Conservation (phyloP, 1,140 invertebrate species). For the Heliconius nattereri region DNA sequence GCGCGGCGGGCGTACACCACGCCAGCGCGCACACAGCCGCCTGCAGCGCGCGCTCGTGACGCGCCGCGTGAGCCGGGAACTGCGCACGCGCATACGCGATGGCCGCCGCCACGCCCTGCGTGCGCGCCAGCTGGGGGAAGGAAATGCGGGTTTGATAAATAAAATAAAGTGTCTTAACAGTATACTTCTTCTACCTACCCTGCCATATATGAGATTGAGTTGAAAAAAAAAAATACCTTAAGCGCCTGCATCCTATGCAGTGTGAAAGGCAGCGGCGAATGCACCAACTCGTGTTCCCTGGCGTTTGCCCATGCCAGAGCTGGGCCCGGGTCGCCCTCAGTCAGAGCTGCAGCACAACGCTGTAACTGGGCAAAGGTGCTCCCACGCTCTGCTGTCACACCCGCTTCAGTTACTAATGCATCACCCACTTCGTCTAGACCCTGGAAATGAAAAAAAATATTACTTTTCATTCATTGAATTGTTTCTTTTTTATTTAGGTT, state of each 20-base stretch:
- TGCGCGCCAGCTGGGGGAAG: constrained; percentile 54
- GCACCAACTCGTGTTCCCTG: constrained; percentile 83
- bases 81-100: constrained; percentile 92
- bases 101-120: constrained; percentile 80
- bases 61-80: constrained; percentile 83
- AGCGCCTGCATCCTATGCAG: constrained; percentile 56
- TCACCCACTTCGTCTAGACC: constrained; percentile 84
- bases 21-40: constrained; percentile 71
- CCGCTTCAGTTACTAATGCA: constrained; percentile 81
- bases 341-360: constrained; percentile 66
- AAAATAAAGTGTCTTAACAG: too few relatives aligned
- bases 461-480: too few relatives aligned
- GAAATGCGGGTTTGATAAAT: too few relatives aligned
- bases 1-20: constrained; percentile 61
- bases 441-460: constrained; percentile 71
- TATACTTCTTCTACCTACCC: too few relatives aligned
- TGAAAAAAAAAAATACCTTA: constrained; percentile 10
- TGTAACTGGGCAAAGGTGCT: constrained; percentile 74
- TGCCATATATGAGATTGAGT: too few relatives aligned
- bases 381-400: constrained; percentile 63
- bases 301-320: constrained; percentile 90
- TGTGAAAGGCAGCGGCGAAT: constrained; percentile 75
- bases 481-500: too few relatives aligned
- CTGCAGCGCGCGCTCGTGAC: constrained; percentile 71
- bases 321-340: constrained; percentile 85